Evolutionary conservation across 2,797 vertebrate genomes (phyloP).

Genomic region (Scolopax rusticola): DNA sequence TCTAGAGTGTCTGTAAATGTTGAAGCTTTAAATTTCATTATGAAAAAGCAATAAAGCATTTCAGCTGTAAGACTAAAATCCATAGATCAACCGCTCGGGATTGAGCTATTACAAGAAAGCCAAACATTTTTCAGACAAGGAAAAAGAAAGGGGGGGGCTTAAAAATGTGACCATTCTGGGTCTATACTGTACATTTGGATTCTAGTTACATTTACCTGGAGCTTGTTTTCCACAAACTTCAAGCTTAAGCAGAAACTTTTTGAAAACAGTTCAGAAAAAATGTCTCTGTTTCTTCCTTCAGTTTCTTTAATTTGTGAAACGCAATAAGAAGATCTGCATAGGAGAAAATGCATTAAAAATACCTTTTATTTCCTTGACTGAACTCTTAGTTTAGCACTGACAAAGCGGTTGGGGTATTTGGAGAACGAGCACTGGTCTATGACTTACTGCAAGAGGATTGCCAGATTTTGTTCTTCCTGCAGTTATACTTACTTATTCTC

Average conservation of each 20-base stretch:
- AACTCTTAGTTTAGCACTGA: background rate
- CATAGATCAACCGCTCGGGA: background rate
- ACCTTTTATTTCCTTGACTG: background rate
- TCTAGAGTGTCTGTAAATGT: background rate
- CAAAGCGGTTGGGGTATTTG: background rate
- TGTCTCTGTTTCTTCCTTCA: background rate
- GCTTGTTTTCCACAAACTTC: background rate
- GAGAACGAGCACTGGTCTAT: background rate
- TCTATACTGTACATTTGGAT: background rate
- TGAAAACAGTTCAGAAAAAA: background rate
- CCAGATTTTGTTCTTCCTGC: background rate
- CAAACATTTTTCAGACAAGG: background rate
- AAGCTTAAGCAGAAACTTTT: background rate
- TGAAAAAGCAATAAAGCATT: constrained; percentile 49
- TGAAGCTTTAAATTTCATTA: constrained; percentile 23
- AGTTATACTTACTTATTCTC: background rate
- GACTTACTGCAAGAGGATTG: background rate
- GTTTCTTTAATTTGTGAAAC: background rate
- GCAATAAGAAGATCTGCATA: background rate
- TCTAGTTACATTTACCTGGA: background rate
- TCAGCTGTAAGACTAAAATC: constrained; percentile 18
- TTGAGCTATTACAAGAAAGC: constrained; percentile 9
- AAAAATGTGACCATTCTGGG: background rate
- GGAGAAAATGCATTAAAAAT: background rate
- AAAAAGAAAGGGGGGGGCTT: background rate